A percentile compares a stretch with the other conserved stretches of the same genome.
These are phyloP conservation scores for Larimichthys crocea DNA, from an alignment of 2,113 vertebrate species.

Conservation along the genomic window DNA sequence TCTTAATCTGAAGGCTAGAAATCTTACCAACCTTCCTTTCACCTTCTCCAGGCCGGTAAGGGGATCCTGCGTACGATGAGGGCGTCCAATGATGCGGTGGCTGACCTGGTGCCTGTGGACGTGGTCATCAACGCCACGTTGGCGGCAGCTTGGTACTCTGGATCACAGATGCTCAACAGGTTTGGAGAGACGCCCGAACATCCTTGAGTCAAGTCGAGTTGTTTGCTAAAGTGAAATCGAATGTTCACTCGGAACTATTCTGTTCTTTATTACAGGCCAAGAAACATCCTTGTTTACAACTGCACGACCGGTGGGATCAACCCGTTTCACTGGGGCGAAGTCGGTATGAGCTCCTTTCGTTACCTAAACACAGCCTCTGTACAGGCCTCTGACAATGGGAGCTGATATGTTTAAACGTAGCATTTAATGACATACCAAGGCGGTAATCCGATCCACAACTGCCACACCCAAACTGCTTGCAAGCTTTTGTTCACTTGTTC, in stretches of 20 bases:
- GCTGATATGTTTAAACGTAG: neutral
- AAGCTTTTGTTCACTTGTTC: slow-evolving; percentile 16
- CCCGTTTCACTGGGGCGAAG: slow-evolving; percentile 98
- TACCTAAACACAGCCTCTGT: neutral
- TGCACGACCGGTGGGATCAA: slow-evolving; percentile 98
- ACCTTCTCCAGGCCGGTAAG: slow-evolving; percentile 91
- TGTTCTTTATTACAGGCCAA: slow-evolving; percentile 84
- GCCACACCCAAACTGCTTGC: slow-evolving; percentile 24
- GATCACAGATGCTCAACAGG: slow-evolving; percentile 89
- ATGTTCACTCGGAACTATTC: neutral
- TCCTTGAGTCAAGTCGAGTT: no score
- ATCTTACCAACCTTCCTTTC: no score
- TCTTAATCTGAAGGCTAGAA: neutral
- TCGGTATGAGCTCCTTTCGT: slow-evolving; percentile 87
- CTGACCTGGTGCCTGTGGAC: slow-evolving; percentile 97
- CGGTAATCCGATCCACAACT: slow-evolving; percentile 38
- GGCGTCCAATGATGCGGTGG: slow-evolving; percentile 94
- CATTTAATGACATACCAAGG: slow-evolving; percentile 8
- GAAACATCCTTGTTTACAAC: slow-evolving; percentile 94
- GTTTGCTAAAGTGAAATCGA: neutral
- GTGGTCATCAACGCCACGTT: slow-evolving; percentile 94
- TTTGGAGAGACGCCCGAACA: slow-evolving; percentile 46
- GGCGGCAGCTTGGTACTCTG: slow-evolving; percentile 97
- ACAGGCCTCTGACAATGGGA: slow-evolving; percentile 1
- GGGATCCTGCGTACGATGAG: slow-evolving; percentile 98